Evolutionary conservation across 2,888 invertebrate species (phyloP).

Genomic region (Serrognathus titanus): DNA sequence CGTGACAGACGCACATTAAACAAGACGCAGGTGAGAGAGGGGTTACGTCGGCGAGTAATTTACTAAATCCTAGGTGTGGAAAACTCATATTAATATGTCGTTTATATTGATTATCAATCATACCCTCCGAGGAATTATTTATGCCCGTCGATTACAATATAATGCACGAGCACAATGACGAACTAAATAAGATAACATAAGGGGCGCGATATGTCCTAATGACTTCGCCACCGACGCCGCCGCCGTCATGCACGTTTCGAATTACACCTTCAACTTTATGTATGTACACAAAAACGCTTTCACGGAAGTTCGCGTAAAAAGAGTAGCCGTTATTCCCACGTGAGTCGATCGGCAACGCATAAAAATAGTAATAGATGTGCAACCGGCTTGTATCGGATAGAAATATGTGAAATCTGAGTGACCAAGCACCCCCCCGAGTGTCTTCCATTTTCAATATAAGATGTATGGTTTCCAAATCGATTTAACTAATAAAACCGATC

Average conservation of each 20-base stretch:
- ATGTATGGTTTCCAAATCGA: constrained; percentile 18
- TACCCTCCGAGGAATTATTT: constrained; percentile 32
- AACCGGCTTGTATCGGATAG: constrained; percentile 24
- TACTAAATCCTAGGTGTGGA: constrained; percentile 35
- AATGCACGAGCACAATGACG: constrained; percentile 21
- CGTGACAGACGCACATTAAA: neutral
- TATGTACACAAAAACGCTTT: constrained; percentile 2
- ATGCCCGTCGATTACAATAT: constrained; percentile 33
- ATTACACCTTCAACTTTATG: constrained; percentile 3
- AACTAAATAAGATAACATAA: constrained; percentile 14
- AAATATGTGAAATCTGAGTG: constrained; percentile 27
- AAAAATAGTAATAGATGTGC: constrained; percentile 28
- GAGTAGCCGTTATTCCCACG: constrained; percentile 13
- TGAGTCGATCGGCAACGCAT: constrained; percentile 25
- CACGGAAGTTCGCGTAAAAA: constrained; percentile 5
- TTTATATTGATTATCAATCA: constrained; percentile 48
- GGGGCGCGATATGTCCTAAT: constrained; percentile 8
- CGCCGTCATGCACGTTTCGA: constrained; percentile 9
- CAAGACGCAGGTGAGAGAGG: neutral
- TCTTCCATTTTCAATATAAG: constrained; percentile 24
- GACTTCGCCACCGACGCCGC: constrained; percentile 1
- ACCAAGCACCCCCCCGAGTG: constrained; percentile 27
- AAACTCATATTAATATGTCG: constrained; percentile 45
- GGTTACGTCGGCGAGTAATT: neutral
- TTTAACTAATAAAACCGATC: constrained; percentile 6